Conservation (phyloP, 2,888 invertebrate species). For the Griposia aprilina region DNA sequence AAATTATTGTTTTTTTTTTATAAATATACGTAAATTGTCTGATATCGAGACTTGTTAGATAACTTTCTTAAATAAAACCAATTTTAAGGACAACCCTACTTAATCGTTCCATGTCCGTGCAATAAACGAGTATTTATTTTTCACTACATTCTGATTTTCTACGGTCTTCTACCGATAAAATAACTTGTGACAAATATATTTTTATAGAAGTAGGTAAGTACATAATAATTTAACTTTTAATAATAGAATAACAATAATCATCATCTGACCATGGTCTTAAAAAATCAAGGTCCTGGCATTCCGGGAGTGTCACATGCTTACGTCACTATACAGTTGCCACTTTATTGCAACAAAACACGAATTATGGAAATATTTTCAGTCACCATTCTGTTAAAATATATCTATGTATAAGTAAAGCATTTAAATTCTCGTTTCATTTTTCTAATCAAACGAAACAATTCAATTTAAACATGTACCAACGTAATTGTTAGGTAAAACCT, state of each 20-base stretch:
- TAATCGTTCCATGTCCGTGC: neutral
- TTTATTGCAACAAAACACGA: too few species aligned
- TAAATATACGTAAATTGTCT: neutral
- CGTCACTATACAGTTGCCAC: too few species aligned
- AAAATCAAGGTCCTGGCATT: too few species aligned
- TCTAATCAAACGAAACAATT: too few species aligned
- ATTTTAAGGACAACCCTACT: neutral
- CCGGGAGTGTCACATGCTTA: too few species aligned
- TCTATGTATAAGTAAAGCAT: too few species aligned
- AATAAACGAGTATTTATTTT: slow-evolving; percentile 11
- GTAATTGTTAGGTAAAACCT: too few species aligned
- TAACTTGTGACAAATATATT: slow-evolving; percentile 23
- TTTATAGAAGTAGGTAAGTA: neutral
- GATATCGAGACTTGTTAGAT: neutral
- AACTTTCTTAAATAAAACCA: neutral
- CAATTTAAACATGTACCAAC: too few species aligned
- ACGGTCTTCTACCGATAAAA: neutral
- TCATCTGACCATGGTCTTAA: neutral
- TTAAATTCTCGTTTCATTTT: too few species aligned
- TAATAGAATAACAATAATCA: neutral
- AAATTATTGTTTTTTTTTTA: neutral
- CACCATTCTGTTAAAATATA: too few species aligned
- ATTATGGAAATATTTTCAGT: too few species aligned
- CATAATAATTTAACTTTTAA: neutral
- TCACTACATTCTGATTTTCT: neutral